Evolutionary conservation across 1,140 invertebrate species (phyloP).

Genomic region (Halesus radiatus): DNA sequence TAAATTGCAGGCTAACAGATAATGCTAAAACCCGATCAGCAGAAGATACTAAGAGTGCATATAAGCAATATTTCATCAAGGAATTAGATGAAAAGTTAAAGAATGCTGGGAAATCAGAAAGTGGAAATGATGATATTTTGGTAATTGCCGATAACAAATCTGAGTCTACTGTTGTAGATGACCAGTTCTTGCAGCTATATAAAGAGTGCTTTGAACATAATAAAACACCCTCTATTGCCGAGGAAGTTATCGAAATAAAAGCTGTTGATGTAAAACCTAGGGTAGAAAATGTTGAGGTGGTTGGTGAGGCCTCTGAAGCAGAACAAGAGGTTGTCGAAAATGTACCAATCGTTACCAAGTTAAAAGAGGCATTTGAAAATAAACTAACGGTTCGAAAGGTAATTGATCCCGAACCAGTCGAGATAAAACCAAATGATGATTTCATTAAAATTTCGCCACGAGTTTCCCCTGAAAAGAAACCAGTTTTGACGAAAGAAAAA

Average conservation of each 20-base stretch:
- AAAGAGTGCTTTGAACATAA: conserved; percentile 14
- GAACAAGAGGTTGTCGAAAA: neutral
- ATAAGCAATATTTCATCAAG: neutral
- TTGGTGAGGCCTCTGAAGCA: neutral
- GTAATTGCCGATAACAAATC: neutral
- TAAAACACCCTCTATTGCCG: neutral
- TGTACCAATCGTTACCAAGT: neutral
- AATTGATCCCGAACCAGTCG: too few species aligned
- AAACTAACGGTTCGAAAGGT: neutral
- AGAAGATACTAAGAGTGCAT: neutral
- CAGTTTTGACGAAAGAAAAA: conserved; percentile 11
- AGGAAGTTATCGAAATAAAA: neutral
- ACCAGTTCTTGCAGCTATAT: conserved; percentile 21
- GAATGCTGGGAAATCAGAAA: neutral
- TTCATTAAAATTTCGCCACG: too few species aligned
- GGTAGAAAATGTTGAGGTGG: neutral
- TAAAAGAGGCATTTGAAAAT: neutral
- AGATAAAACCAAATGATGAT: too few species aligned
- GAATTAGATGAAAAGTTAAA: conserved; percentile 7
- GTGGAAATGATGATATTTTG: neutral
- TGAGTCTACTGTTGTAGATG: neutral
- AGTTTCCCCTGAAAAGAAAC: neutral
- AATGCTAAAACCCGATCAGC: neutral
- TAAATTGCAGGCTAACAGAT: neutral
- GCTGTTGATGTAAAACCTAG: neutral